These are phyloP conservation scores for Ophraella communa DNA, from an alignment of 2,888 invertebrate genomes.

Conservation along the genomic window DNA sequence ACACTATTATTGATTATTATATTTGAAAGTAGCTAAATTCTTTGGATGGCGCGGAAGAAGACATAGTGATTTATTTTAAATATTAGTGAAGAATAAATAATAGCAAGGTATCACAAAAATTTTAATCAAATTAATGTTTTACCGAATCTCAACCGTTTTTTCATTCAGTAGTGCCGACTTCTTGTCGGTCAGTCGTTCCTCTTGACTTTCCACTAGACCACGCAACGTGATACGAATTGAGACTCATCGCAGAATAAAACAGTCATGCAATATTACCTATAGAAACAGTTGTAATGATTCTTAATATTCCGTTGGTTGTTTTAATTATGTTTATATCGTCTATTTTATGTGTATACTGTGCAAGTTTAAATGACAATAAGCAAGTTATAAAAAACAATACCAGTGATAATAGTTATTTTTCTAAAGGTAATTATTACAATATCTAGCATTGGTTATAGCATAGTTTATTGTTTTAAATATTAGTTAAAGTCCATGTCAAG, in stretches of 20 bases:
- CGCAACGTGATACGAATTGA: background rate
- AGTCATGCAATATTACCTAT: slow-evolving; percentile 9
- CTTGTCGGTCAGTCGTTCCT: slow-evolving; percentile 2
- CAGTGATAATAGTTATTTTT: background rate
- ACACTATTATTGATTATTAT: no score
- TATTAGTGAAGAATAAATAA: no score
- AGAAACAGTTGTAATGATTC: slow-evolving; percentile 13
- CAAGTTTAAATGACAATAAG: background rate
- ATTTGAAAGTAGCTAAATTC: no score
- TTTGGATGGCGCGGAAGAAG: no score
- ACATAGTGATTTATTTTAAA: no score
- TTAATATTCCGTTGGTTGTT: background rate
- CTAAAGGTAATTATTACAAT: background rate
- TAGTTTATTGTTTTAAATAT: no score
- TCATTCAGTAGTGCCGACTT: background rate
- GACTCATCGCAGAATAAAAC: background rate
- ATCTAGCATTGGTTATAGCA: background rate
- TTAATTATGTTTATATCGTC: background rate
- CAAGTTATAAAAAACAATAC: background rate
- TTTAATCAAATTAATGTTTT: background rate
- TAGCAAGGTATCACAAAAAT: background rate
- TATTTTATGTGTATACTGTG: background rate
- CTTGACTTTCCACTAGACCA: slow-evolving; percentile 1
- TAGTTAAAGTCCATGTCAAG: no score
- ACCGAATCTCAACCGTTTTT: background rate